phyloP scores from a whole-genome alignment of 2,113 vertebrate genomes.

The Lichenostomus cassidix region DNA sequence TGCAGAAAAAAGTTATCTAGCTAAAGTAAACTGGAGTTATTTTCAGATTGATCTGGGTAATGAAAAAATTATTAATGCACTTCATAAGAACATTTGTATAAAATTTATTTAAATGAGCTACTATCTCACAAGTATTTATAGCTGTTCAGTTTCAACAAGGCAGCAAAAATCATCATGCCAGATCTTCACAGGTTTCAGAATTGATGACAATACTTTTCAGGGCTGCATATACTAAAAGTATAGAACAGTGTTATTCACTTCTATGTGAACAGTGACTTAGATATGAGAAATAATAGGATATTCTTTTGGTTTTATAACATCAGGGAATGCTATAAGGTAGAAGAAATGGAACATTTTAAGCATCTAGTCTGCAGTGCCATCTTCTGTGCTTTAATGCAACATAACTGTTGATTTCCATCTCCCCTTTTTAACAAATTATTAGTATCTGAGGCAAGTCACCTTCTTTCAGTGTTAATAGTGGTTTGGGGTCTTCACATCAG shows the following conservation, averaged over 20 bases:
- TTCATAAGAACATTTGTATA: background rate
- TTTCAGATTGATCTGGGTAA: background rate
- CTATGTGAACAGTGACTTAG: background rate
- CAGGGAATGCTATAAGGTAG: background rate
- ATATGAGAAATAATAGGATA: conserved; percentile 21
- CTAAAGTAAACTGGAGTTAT: background rate
- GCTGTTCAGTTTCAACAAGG: background rate
- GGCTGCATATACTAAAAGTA: background rate
- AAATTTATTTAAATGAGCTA: background rate
- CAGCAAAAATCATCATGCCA: background rate
- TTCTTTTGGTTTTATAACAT: background rate
- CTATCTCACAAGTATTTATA: background rate
- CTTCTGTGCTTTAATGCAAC: conserved; percentile 52
- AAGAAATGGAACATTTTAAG: background rate
- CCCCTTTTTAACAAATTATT: background rate
- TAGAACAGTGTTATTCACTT: background rate
- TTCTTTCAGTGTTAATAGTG: background rate
- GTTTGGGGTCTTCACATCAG: background rate
- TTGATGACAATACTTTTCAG: background rate
- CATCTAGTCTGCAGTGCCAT: conserved; percentile 62
- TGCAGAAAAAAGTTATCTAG: background rate
- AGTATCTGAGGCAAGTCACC: background rate
- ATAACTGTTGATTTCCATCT: background rate
- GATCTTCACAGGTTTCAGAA: background rate
- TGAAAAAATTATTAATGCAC: background rate